These are phyloP conservation scores for Watersipora subatra DNA, from an alignment of 1,140 invertebrate species.

Conservation along the genomic window DNA sequence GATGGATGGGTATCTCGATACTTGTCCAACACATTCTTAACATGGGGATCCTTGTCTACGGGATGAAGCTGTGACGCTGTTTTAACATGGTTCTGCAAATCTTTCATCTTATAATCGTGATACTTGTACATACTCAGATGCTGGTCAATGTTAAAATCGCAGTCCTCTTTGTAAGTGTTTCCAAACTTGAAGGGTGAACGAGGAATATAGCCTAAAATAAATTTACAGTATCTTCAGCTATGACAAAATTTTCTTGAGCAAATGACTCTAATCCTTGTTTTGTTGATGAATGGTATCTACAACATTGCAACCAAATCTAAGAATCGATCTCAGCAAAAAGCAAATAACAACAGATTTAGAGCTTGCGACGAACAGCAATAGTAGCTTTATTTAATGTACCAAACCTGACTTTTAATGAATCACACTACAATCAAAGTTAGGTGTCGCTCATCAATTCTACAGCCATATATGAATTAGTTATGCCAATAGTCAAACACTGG, in stretches of 20 bases:
- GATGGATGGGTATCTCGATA: constrained; percentile 31
- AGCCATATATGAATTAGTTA: no score
- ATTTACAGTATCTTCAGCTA: not conserved
- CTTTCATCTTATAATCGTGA: constrained; percentile 19
- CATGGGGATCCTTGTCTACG: constrained; percentile 26
- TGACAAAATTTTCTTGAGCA: constrained; percentile 17
- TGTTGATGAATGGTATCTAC: constrained; percentile 29
- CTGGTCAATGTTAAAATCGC: constrained; percentile 33
- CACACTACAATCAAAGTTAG: no score
- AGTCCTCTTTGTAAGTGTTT: constrained; percentile 34
- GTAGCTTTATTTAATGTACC: no score
- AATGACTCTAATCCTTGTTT: constrained; percentile 31
- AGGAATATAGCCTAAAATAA: constrained; percentile 34
- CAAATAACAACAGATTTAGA: no score
- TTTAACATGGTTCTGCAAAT: constrained; percentile 21
- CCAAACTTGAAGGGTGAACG: constrained; percentile 34
- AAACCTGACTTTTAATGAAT: no score
- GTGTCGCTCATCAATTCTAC: no score
- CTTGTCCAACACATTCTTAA: constrained; percentile 26
- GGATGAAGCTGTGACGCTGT: constrained; percentile 24
- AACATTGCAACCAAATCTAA: not conserved
- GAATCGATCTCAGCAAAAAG: no score
- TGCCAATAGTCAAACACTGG: no score
- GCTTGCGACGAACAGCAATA: no score
- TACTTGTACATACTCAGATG: constrained; percentile 23